phyloP scores from a whole-genome alignment of 2,797 vertebrate genomes.

The Smutsia temminckii region DNA sequence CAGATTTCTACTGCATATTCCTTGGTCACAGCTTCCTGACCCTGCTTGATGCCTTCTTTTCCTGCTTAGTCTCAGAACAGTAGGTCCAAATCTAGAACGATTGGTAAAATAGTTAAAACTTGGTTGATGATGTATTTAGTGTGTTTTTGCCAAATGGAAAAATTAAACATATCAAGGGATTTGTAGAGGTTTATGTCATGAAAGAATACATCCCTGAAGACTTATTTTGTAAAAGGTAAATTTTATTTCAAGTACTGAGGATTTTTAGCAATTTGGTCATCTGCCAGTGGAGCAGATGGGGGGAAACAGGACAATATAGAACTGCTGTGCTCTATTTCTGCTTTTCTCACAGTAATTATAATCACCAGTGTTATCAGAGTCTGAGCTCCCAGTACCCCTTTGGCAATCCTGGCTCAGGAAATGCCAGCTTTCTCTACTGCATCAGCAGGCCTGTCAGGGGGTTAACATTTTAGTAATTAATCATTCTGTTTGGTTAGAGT shows the following conservation, averaged over 20 bases:
- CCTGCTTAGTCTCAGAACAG: not conserved
- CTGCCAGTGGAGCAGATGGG: not conserved
- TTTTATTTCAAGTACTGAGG: not conserved
- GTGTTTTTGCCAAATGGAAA: slow-evolving; percentile 13
- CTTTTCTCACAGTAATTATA: not conserved
- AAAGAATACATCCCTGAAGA: not conserved
- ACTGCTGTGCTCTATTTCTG: not conserved
- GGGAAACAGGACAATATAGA: not conserved
- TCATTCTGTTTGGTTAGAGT: not conserved
- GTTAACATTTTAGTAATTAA: slow-evolving; percentile 6
- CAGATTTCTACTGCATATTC: not conserved
- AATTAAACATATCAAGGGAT: not conserved
- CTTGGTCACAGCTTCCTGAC: not conserved
- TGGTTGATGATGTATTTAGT: not conserved
- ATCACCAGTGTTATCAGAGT: not conserved
- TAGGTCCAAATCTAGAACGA: not conserved
- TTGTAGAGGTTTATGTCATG: not conserved
- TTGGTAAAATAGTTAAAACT: not conserved
- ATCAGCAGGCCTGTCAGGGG: not conserved
- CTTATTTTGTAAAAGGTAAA: slow-evolving; percentile 27
- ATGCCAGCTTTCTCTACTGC: not conserved
- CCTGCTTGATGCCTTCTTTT: not conserved
- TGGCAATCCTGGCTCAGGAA: not conserved
- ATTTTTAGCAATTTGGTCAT: not conserved
- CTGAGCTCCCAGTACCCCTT: not conserved